Percentiles rank a stretch among this genome's conserved stretches.
phyloP scores from a whole-genome alignment of 2,113 vertebrate species.

The Dolichotis patagonum region DNA sequence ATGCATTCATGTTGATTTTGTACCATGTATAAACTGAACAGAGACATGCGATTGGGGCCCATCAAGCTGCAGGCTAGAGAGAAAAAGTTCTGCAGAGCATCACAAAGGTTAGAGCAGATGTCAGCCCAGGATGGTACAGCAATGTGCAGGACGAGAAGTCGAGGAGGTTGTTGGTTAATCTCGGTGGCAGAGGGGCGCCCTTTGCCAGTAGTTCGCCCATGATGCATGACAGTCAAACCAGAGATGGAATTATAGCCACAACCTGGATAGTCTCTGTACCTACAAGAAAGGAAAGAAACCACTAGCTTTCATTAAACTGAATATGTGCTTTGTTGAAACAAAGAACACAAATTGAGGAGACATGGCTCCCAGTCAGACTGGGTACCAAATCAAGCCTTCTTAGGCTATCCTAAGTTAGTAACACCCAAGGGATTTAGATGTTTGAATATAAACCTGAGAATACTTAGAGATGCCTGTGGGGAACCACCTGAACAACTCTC shows the following conservation, averaged over 20 bases:
- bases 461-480: neutral
- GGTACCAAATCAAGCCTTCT: slow-evolving; percentile 14
- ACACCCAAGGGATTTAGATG: slow-evolving; percentile 8
- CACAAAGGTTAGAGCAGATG: slow-evolving; percentile 87
- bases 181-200: slow-evolving; percentile 9
- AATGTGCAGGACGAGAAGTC: slow-evolving; percentile 91
- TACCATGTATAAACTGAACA: slow-evolving; percentile 93
- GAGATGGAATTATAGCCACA: neutral
- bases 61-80: slow-evolving; percentile 90
- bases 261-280: slow-evolving; percentile 49
- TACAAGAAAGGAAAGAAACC: slow-evolving; percentile 49
- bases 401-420: neutral
- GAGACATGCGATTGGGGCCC: slow-evolving; percentile 91
- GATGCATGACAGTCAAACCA: slow-evolving; percentile 77
- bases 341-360: neutral
- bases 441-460: neutral
- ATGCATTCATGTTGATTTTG: slow-evolving; percentile 93
- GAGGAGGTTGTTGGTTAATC: slow-evolving; percentile 88
- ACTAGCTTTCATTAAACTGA: slow-evolving; percentile 35
- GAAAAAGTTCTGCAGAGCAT: slow-evolving; percentile 94
- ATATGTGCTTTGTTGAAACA: slow-evolving; percentile 43
- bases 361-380: slow-evolving; percentile 1
- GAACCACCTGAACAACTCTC: too few relatives aligned
- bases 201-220: slow-evolving; percentile 64
- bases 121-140: slow-evolving; percentile 90